Percentiles rank a stretch among this genome's conserved stretches.
These are phyloP conservation scores for Ceratosolen fusciceps DNA, from an alignment of 1,140 invertebrate species.

Conservation along the genomic window DNA sequence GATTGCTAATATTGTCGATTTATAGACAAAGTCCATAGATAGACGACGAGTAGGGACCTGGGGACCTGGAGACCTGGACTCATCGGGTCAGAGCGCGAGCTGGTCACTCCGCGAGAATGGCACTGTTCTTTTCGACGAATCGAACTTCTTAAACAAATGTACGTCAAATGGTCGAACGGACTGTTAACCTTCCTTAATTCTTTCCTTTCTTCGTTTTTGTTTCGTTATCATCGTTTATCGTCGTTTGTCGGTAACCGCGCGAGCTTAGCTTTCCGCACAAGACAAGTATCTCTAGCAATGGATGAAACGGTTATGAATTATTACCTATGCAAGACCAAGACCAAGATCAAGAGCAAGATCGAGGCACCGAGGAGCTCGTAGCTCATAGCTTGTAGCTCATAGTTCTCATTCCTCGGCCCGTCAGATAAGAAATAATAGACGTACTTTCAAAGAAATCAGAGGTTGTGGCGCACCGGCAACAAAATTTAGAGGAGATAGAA, in stretches of 20 bases:
- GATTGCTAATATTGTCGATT: constrained; percentile 35
- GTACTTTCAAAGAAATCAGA: constrained; percentile 36
- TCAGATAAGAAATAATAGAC: constrained; percentile 31
- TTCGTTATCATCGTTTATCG: too few relatives aligned
- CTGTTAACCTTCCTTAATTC: too few relatives aligned
- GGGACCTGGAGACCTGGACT: too few relatives aligned
- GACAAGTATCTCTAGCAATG: constrained; percentile 48
- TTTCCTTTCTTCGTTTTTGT: constrained; percentile 15
- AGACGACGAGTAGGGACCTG: too few relatives aligned
- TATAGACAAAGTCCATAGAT: constrained; percentile 12
- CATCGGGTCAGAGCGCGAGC: constrained; percentile 47
- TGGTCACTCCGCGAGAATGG: constrained; percentile 54
- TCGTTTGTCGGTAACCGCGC: constrained; percentile 14
- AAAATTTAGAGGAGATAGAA: constrained; percentile 25
- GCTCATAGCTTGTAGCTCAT: too few relatives aligned
- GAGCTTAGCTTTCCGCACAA: constrained; percentile 24
- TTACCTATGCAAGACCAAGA: constrained; percentile 50
- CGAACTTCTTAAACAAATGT: constrained; percentile 39
- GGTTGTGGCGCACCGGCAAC: constrained; percentile 23
- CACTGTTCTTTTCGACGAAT: constrained; percentile 54
- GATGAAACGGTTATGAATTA: constrained; percentile 45
- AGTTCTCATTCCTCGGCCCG: constrained; percentile 23
- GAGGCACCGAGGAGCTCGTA: constrained; percentile 51
- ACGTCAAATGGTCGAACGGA: constrained; percentile 20
- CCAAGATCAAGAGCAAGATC: constrained; percentile 52